Conservation (phyloP, 2,888 invertebrate genomes). For the Sceliomorpha sp. region DNA sequence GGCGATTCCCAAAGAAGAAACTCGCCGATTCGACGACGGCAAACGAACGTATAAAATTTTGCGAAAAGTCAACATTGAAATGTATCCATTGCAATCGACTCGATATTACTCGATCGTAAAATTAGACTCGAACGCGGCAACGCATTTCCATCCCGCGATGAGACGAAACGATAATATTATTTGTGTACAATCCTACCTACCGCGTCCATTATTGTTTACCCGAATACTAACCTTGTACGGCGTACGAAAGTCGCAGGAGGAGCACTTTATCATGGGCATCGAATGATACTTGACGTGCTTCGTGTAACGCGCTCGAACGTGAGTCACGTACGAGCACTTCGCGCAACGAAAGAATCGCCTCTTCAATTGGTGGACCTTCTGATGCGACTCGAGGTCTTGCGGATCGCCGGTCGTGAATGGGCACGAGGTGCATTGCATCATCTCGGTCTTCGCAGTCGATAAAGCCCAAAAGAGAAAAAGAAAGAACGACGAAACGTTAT, state of each 20-base stretch:
- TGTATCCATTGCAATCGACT: too few species aligned
- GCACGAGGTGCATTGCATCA: slow-evolving; percentile 84
- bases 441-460: slow-evolving; percentile 12
- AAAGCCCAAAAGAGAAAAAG: slow-evolving; percentile 8
- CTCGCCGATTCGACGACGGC: too few species aligned
- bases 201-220: too few species aligned
- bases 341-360: slow-evolving; percentile 91
- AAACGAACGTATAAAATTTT: too few species aligned
- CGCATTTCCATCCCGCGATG: too few species aligned
- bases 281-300: slow-evolving; percentile 97
- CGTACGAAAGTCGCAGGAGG: slow-evolving; percentile 95
- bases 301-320: slow-evolving; percentile 92
- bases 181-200: too few species aligned
- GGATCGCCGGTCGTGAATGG: slow-evolving; percentile 85
- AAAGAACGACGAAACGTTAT: background rate
- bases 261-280: slow-evolving; percentile 97
- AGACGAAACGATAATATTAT: too few species aligned
- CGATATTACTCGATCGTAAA: too few species aligned
- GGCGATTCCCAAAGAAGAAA: too few species aligned
- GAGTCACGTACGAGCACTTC: slow-evolving; percentile 95
- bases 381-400: slow-evolving; percentile 85
- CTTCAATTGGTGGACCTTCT: slow-evolving; percentile 89
- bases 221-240: slow-evolving; percentile 82
- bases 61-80: too few species aligned
- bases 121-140: too few species aligned